Conservation (phyloP, 2,113 vertebrate species). For the Upupa epops region DNA sequence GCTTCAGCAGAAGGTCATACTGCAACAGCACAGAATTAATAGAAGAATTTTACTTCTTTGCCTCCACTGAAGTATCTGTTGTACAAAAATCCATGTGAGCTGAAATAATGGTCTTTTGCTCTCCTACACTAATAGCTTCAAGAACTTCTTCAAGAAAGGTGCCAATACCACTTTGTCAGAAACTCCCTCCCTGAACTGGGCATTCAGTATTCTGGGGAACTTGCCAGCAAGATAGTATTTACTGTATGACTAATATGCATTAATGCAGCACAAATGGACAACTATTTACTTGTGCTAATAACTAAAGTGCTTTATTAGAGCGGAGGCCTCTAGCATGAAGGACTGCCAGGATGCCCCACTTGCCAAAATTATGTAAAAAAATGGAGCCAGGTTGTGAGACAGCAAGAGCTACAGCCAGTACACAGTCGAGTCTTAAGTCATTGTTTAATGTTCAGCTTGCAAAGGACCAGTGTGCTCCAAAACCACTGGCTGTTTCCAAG, state of each 20-base stretch:
- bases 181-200: constrained; percentile 25
- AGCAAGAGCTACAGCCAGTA: constrained; percentile 32
- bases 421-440: constrained; percentile 40
- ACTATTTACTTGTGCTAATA: constrained; percentile 60
- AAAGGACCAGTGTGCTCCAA: constrained; percentile 39
- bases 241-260: constrained; percentile 53
- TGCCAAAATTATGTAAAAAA: constrained; percentile 70
- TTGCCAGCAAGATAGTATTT: constrained; percentile 50
- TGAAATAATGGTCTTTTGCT: constrained; percentile 17
- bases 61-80: background rate
- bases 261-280: constrained; percentile 53
- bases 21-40: background rate
- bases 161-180: constrained; percentile 26
- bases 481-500: constrained; percentile 35
- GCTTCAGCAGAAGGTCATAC: background rate
- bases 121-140: background rate
- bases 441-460: constrained; percentile 45
- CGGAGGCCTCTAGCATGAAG: constrained; percentile 41
- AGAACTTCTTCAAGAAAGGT: constrained; percentile 46
- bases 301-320: constrained; percentile 52
- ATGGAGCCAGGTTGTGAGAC: constrained; percentile 29
- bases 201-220: constrained; percentile 35
- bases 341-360: constrained; percentile 38
- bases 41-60: background rate
- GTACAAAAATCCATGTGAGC: background rate